Conservation (phyloP, 2,113 vertebrate genomes). For the Pelusios castaneus region DNA sequence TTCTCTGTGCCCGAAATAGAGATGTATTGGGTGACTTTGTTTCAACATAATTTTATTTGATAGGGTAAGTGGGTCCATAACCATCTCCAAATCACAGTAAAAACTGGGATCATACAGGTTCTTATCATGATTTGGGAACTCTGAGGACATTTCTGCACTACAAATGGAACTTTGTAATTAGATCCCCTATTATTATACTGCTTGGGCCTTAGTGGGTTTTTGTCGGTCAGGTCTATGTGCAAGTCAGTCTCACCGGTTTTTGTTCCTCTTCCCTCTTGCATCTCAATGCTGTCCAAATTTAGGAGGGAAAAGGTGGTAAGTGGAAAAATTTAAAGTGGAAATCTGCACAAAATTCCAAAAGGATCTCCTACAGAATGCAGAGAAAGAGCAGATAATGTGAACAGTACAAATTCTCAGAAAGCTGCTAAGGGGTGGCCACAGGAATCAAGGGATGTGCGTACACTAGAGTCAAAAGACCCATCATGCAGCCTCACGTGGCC, state of each 20-base stretch:
- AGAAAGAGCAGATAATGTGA: background rate
- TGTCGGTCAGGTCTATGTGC: background rate
- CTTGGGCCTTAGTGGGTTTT: background rate
- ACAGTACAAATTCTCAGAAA: background rate
- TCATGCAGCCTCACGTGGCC: background rate
- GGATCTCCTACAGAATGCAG: background rate
- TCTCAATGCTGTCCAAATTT: background rate
- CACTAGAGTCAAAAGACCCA: background rate
- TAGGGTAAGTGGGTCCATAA: background rate
- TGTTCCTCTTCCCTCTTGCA: background rate
- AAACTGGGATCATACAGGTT: background rate
- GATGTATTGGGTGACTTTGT: background rate
- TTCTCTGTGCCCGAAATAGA: background rate
- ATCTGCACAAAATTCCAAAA: background rate
- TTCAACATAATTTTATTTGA: background rate
- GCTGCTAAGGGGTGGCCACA: background rate
- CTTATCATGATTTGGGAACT: background rate
- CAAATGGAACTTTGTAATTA: background rate
- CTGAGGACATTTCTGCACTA: background rate
- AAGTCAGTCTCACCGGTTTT: background rate
- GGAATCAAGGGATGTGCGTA: background rate
- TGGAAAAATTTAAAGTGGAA: background rate
- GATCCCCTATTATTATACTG: background rate
- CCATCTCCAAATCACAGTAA: background rate
- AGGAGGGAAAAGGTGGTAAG: background rate